Evolutionary conservation across 2,888 invertebrate genomes (phyloP).

Genomic region (Stegana nigrithorax): DNA sequence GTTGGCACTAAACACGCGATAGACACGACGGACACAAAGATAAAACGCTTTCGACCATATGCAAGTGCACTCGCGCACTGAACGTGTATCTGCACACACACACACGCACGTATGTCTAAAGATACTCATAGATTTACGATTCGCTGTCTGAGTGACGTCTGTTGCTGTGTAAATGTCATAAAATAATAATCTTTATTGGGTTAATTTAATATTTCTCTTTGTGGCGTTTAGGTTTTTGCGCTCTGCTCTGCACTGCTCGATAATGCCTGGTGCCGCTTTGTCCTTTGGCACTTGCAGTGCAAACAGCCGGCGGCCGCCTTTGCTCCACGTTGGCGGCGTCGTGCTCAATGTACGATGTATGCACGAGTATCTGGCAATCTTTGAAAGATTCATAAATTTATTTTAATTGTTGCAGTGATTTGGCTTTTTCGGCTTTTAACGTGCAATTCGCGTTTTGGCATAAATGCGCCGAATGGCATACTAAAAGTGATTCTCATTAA

Average conservation of each 20-base stretch:
- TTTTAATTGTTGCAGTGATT: conserved; percentile 61
- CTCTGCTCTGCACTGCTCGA: too few relatives aligned
- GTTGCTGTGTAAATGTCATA: conserved; percentile 45
- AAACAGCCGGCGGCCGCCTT: too few relatives aligned
- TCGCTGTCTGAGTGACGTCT: conserved; percentile 27
- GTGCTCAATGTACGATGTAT: too few relatives aligned
- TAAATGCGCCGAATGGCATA: conserved; percentile 49
- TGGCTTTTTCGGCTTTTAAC: conserved; percentile 39
- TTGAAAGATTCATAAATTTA: conserved; percentile 40
- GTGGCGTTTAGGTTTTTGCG: conserved; percentile 19
- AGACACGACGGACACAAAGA: too few relatives aligned
- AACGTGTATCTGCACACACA: too few relatives aligned
- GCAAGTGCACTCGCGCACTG: too few relatives aligned
- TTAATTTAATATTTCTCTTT: conserved; percentile 39
- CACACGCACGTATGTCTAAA: too few relatives aligned
- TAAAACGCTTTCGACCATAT: too few relatives aligned
- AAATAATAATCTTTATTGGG: conserved; percentile 65
- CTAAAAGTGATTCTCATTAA: conserved; percentile 52
- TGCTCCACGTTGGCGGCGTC: too few relatives aligned
- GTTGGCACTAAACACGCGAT: too few relatives aligned
- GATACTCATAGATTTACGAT: conserved; percentile 8
- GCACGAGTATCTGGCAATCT: too few relatives aligned
- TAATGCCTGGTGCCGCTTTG: conserved; percentile 35
- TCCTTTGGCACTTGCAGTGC: conserved; percentile 24
- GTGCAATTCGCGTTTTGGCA: conserved; percentile 29